phyloP scores from a whole-genome alignment of 2,797 vertebrate genomes.

The Pseudomugil tenellus region DNA sequence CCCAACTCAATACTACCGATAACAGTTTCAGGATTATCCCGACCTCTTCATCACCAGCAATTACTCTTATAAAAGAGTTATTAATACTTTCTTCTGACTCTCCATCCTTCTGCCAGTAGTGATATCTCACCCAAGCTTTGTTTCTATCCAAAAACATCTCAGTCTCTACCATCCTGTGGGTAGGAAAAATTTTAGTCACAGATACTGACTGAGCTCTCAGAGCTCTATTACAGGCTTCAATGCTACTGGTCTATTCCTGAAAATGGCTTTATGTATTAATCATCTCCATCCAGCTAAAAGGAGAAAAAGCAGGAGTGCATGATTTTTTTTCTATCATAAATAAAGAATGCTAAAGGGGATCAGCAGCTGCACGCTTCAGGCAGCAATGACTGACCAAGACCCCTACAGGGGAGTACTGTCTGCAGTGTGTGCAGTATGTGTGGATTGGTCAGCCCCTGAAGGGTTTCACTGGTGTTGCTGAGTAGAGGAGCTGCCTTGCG shows the following conservation, averaged over 20 bases:
- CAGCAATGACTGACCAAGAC: constrained; percentile 48
- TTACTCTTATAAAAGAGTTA: constrained; percentile 2
- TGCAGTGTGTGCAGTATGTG: constrained; percentile 49
- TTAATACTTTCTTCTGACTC: neutral
- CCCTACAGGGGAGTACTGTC: constrained; percentile 46
- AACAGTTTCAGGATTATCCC: constrained; percentile 40
- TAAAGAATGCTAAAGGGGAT: constrained; percentile 20
- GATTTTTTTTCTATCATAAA: neutral
- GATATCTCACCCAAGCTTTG: constrained; percentile 13
- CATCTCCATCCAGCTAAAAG: constrained; percentile 42
- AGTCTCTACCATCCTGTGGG: constrained; percentile 26
- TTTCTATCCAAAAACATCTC: constrained; percentile 17
- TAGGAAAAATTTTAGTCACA: constrained; percentile 35
- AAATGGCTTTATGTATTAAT: constrained; percentile 69
- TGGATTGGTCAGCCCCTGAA: constrained; percentile 60
- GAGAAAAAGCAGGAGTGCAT: constrained; percentile 29
- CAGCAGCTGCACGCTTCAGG: constrained; percentile 28
- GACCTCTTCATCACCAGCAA: constrained; percentile 26
- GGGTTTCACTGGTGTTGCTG: constrained; percentile 48
- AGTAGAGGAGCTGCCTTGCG: constrained; percentile 53
- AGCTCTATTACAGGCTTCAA: constrained; percentile 53
- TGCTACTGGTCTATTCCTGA: constrained; percentile 55
- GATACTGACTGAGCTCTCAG: constrained; percentile 32
- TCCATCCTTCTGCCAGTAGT: constrained; percentile 5
- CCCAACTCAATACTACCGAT: neutral